Percentiles rank a stretch among this genome's conserved stretches.
These are phyloP conservation scores for Acanthosepion lycidas DNA, from an alignment of 2,888 invertebrate species.

Conservation along the genomic window DNA sequence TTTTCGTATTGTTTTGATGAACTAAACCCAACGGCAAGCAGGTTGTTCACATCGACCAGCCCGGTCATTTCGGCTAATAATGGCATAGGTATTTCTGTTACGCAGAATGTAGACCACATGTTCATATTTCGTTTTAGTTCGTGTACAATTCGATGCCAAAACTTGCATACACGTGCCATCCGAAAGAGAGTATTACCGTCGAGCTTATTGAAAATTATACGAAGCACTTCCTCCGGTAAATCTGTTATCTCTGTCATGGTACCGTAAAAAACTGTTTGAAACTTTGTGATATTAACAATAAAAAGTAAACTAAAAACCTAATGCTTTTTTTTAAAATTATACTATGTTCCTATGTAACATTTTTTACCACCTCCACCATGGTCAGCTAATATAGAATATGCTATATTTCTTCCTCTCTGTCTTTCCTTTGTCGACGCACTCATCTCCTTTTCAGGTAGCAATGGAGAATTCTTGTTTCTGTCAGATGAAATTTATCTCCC, in stretches of 20 bases:
- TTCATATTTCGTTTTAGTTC: background rate
- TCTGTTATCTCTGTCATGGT: background rate
- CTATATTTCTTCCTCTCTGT: background rate
- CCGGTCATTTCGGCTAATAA: conserved; percentile 35
- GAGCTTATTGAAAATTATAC: conserved; percentile 36
- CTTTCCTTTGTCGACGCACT: background rate
- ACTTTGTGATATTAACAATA: background rate
- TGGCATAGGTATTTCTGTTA: background rate
- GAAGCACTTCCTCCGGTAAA: conserved; percentile 23
- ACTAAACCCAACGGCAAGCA: background rate
- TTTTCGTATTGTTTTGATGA: background rate
- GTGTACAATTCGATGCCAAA: conserved; percentile 25
- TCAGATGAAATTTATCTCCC: too few species aligned
- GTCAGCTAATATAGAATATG: background rate
- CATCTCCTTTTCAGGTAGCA: background rate
- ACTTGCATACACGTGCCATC: conserved; percentile 34
- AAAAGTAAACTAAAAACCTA: background rate
- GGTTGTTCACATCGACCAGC: conserved; percentile 23
- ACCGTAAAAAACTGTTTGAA: background rate
- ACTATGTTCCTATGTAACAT: background rate
- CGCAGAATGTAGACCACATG: conserved; percentile 38
- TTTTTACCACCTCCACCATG: background rate
- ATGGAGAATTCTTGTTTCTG: background rate
- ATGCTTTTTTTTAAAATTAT: background rate
- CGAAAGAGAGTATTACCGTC: background rate